A percentile compares a stretch with the other conserved stretches of the same genome.
phyloP scores from a whole-genome alignment of 2,888 invertebrate genomes.

The Drosophila limbata region DNA sequence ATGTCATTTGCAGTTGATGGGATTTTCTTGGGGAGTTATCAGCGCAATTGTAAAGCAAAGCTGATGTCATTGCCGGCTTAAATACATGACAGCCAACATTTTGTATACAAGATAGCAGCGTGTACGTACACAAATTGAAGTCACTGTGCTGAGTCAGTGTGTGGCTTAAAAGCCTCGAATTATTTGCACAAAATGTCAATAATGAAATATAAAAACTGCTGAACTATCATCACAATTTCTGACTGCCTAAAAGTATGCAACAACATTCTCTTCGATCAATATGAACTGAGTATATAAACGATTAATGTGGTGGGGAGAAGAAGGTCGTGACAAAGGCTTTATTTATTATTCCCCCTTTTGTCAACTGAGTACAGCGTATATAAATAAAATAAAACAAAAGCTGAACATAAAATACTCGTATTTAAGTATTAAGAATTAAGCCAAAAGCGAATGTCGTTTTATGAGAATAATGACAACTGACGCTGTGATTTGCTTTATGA shows the following conservation, averaged over 20 bases:
- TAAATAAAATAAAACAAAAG: constrained; percentile 45
- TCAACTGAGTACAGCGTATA: constrained; percentile 24
- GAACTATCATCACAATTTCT: constrained; percentile 1
- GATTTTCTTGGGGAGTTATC: constrained; percentile 39
- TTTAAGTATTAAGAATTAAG: constrained; percentile 42
- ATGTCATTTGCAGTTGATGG: constrained; percentile 30
- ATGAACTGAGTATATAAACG: constrained; percentile 1
- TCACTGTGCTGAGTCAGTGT: constrained; percentile 68
- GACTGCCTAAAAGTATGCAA: constrained; percentile 8
- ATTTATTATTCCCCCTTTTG: constrained; percentile 36
- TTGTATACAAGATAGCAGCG: constrained; percentile 40
- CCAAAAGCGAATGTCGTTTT: constrained; percentile 40
- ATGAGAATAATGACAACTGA: constrained; percentile 72
- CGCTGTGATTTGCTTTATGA: constrained; percentile 68
- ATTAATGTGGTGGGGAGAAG: neutral
- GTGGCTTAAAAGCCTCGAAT: constrained; percentile 54
- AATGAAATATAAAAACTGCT: constrained; percentile 14
- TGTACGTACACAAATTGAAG: constrained; percentile 27
- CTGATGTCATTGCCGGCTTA: constrained; percentile 70
- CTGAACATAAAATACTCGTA: constrained; percentile 52
- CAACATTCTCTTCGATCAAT: constrained; percentile 9
- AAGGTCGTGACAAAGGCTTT: constrained; percentile 16
- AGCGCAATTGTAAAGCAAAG: constrained; percentile 28
- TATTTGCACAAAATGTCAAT: constrained; percentile 63
- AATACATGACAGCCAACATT: constrained; percentile 66